Percentiles rank a stretch among this genome's conserved stretches.
phyloP scores from a whole-genome alignment of 2,888 invertebrate species.

The Mongoloraphidia duomilia region DNA sequence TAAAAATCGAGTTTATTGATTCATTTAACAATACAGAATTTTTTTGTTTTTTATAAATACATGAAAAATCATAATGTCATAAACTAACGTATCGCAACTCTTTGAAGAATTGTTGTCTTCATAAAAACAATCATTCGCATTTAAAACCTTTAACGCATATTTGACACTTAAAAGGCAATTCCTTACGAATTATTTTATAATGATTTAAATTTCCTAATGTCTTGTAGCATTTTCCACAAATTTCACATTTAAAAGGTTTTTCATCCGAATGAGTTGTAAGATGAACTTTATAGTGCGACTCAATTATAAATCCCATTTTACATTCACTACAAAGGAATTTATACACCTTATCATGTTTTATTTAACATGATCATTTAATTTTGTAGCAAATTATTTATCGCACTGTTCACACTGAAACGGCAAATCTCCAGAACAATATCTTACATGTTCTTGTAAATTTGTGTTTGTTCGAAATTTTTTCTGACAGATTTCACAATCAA shows the following conservation, averaged over 20 bases:
- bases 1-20: no score
- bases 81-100: no score
- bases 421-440: conserved; percentile 24
- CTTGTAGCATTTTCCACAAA: conserved; percentile 27
- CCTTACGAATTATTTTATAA: conserved; percentile 26
- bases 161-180: conserved; percentile 23
- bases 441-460: conserved; percentile 25
- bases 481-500: conserved; percentile 22
- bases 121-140: no score
- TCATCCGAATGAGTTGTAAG: conserved; percentile 26
- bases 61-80: no score
- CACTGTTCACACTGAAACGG: conserved; percentile 25
- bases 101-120: no score
- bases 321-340: conserved; percentile 28
- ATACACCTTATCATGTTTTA: conserved; percentile 28
- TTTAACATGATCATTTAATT: conserved; percentile 26
- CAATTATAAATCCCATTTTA: conserved; percentile 27
- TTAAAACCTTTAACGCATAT: conserved; percentile 27
- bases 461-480: conserved; percentile 24
- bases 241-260: conserved; percentile 26
- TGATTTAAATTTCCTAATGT: conserved; percentile 29
- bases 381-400: conserved; percentile 26
- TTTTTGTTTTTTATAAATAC: no score
- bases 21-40: no score
- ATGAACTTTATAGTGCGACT: conserved; percentile 28